Evolutionary conservation across 2,113 vertebrate genomes (phyloP), one percentile per base, ranked within the genome.

Genomic region (Microtus ochrogaster): DNA sequence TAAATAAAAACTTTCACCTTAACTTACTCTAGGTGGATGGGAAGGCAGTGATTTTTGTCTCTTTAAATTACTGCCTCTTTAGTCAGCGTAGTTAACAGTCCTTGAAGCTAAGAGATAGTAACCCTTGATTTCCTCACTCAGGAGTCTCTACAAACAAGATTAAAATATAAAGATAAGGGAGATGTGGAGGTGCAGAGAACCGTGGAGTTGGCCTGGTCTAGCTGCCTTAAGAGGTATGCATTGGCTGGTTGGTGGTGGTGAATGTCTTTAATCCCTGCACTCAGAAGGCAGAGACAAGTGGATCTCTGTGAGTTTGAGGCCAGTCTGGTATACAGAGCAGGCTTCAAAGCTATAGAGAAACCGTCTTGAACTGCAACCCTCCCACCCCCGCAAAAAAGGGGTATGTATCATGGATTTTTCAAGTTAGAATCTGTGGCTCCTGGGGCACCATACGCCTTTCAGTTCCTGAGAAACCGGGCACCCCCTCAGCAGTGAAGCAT

Each of bases 111-210:
- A 16, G 61, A 39, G 77, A 41, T 36, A 61, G 26, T 44, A 39
- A 77, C 9, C 58, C 33, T 44, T 85, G 28, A 58, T 76, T 81
- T 91, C 24, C 6, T 87, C 55, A 90, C 3, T 55, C 44, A 90
- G 17, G 41, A 74, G 19, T 72, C n/a, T 90, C 88, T 55, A 79
- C 70, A 81, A 93, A 76, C 5, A 89, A 89, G 39, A 91, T 61
- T 92, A 88, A 89, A 41, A 91, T 44, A 79, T 7, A n/a, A 76
- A 85, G 30, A 90, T 49, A 88, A 90, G 94, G 21, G 21, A 87
- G 36, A 95, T 28, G 41, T 41, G n/a, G 22, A 61, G 36, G 39
- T 28, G 22, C 24, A 41, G 22, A n/a, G 55, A 41, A 83, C 4
- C 55, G 5, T 17, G 55, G 79, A 61, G n/a, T 16, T 39, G 55